A percentile compares a stretch with the other conserved stretches of the same genome.
phyloP scores from a whole-genome alignment of 1,140 invertebrate genomes.

The Choristoneura fumiferana region DNA sequence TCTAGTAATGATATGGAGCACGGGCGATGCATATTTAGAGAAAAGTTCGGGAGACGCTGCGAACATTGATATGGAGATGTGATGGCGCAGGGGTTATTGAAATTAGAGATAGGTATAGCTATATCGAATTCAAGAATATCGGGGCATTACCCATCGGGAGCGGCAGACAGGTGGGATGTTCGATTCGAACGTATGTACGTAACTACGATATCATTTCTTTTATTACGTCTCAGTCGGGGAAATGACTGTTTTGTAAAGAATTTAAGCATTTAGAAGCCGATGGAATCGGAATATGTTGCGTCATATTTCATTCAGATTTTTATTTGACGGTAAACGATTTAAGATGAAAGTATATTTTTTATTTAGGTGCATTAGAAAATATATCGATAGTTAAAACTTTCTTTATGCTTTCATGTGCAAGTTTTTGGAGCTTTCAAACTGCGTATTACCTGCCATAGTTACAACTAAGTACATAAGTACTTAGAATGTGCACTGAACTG shows the following conservation, averaged over 20 bases:
- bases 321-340: background rate
- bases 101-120: constrained; percentile 69
- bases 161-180: constrained; percentile 40
- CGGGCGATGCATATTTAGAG: constrained; percentile 67
- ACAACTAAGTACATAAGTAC: too few species aligned
- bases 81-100: constrained; percentile 71
- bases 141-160: constrained; percentile 41
- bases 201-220: constrained; percentile 18
- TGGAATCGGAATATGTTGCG: background rate
- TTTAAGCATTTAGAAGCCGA: constrained; percentile 8
- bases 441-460: too few species aligned
- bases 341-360: background rate
- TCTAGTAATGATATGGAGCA: constrained; percentile 67
- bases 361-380: too few species aligned
- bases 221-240: constrained; percentile 11
- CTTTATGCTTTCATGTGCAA: too few species aligned
- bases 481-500: too few species aligned
- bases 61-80: constrained; percentile 74
- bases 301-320: constrained; percentile 1
- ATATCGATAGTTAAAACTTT: too few species aligned
- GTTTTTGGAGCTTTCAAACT: too few species aligned
- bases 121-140: constrained; percentile 60
- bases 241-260: constrained; percentile 19
- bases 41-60: constrained; percentile 64
- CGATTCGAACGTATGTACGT: constrained; percentile 21